Evolutionary conservation across 2,888 invertebrate species (phyloP).

Genomic region (Hofmannophila pseudospretella): DNA sequence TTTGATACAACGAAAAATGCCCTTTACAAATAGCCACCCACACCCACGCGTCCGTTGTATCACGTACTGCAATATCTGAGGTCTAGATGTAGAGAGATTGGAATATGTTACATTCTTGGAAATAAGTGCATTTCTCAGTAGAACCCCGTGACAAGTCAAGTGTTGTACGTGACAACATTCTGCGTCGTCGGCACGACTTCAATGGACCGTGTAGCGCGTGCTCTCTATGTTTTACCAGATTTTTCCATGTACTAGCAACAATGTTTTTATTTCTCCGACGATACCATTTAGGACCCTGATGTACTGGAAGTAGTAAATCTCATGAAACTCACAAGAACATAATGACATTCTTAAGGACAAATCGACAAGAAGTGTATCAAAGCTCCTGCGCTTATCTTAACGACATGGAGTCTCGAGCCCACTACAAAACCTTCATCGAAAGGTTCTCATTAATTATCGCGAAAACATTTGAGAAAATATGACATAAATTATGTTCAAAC

Average conservation of each 20-base stretch:
- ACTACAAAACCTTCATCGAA: constrained; percentile 34
- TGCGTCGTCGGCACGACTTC: constrained; percentile 41
- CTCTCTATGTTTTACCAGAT: constrained; percentile 42
- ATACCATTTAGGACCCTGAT: too few species aligned
- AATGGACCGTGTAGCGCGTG: constrained; percentile 40
- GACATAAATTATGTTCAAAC: constrained; percentile 47
- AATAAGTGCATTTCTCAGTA: constrained; percentile 58
- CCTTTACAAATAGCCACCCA: constrained; percentile 12
- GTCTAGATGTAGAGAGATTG: constrained; percentile 59
- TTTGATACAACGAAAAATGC: too few species aligned
- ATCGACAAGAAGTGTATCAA: constrained; percentile 23
- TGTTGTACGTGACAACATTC: constrained; percentile 49
- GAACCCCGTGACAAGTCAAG: constrained; percentile 31
- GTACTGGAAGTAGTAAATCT: constrained; percentile 11
- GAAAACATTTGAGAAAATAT: constrained; percentile 46
- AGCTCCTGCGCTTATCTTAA: constrained; percentile 29
- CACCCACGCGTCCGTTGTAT: constrained; percentile 43
- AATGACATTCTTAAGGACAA: constrained; percentile 26
- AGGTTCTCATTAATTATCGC: constrained; percentile 33
- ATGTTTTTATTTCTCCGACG: constrained; percentile 20
- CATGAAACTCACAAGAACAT: constrained; percentile 20
- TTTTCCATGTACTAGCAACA: constrained; percentile 30
- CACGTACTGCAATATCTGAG: constrained; percentile 60
- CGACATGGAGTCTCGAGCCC: constrained; percentile 22
- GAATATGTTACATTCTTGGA: constrained; percentile 44